Evolutionary conservation across 2,797 vertebrate species (phyloP), one percentile per base, ranked within the genome.

Genomic region (Periparus ater): DNA sequence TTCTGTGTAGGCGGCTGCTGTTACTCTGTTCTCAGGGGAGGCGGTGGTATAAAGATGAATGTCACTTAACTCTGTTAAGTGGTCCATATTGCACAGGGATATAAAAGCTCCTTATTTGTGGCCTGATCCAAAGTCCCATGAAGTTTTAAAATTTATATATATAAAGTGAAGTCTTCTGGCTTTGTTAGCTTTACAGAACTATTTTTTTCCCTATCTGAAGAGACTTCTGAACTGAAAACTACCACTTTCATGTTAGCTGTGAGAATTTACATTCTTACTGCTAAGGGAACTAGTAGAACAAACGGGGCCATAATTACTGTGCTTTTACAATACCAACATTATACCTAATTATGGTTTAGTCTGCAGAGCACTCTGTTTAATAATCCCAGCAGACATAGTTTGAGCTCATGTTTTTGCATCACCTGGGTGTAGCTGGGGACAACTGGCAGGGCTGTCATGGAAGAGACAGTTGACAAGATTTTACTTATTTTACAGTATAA

Each of bases 341-440:
- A n/a, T 85, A 60, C 20, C 57, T 96, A 95, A 95, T 94, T 93
- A 76, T 77, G 57, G 74, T 67, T 93, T 95, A 90, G 93, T 91
- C 67, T 90, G 17, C 91, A 86, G 83, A 94, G 57, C 77, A 23
- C 58, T 73, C 63, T 87, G 85, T 93, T 96, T 95, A 95, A 85
- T 74, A 88, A 96, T 94, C 95, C 76, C 92, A 92, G 85, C 73
- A 86, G 95, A 94, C 67, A 13, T 4, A 38, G 48, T 50, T 67
- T 42, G 70, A 91, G 34, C 77, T 40, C 62, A 25, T 95, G 89
- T 82, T 95, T 91, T 85, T 77, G 21, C 20, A 63, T 95, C 90
- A 96, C 86, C 96, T 95, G 91, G 54, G 30, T 76, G 82, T 63
- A 76, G 34, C 60, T 79, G 62, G 74, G 42, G 84, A 67, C 0